Conservation (phyloP, 2,888 invertebrate genomes). For the Daptonema setosum region DNA sequence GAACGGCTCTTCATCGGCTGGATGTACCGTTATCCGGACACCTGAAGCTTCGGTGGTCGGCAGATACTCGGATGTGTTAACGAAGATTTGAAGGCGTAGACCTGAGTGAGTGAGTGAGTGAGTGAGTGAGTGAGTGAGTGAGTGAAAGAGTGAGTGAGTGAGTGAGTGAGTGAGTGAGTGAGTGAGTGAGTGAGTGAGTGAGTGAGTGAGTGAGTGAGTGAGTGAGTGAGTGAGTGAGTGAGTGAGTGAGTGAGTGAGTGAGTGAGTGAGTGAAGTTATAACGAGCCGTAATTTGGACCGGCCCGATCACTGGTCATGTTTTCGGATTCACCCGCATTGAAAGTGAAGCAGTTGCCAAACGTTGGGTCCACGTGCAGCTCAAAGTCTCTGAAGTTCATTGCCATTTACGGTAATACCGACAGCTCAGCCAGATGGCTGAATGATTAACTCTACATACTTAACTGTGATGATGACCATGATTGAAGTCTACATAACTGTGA, state of each 20-base stretch:
- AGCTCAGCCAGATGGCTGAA: no score
- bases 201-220: not conserved
- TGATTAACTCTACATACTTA: not conserved
- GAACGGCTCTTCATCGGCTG: slow-evolving; percentile 19
- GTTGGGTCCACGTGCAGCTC: slow-evolving; percentile 20
- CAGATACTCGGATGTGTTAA: slow-evolving; percentile 22
- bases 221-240: slow-evolving; percentile 6
- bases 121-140: not conserved
- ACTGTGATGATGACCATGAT: not conserved
- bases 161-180: not conserved
- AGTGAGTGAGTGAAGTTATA: not conserved
- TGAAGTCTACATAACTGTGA: not conserved
- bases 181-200: slow-evolving; percentile 3
- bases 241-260: not conserved
- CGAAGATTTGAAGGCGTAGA: slow-evolving; percentile 22
- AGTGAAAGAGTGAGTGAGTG: slow-evolving; percentile 2
- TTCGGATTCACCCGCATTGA: slow-evolving; percentile 15
- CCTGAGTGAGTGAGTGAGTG: slow-evolving; percentile 11
- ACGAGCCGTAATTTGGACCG: slow-evolving; percentile 21
- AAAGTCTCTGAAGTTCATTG: slow-evolving; percentile 19
- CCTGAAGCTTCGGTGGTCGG: slow-evolving; percentile 25
- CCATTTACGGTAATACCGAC: no score
- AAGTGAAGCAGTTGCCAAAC: slow-evolving; percentile 26
- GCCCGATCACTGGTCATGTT: slow-evolving; percentile 20
- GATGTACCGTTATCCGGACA: slow-evolving; percentile 21